phyloP scores from a whole-genome alignment of 2,113 vertebrate species.

The Sebastes schlegelii region DNA sequence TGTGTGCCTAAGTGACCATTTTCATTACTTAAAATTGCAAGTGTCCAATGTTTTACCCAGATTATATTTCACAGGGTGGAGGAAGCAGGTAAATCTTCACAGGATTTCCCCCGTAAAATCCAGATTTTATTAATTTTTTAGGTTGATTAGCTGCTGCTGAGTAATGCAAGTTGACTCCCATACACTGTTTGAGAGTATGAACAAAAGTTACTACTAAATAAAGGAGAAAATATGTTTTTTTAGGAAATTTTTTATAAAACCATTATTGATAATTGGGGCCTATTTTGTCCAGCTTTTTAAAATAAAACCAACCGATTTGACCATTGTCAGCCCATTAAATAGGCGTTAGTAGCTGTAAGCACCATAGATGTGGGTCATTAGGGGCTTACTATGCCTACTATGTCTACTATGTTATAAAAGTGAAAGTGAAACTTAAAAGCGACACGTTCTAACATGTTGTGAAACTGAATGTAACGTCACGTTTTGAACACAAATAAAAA shows the following conservation, averaged over 20 bases:
- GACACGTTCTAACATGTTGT: too few species aligned
- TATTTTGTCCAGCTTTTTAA: not conserved
- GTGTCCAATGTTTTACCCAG: not conserved
- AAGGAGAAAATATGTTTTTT: too few species aligned
- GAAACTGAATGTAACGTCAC: too few species aligned
- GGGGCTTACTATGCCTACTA: too few species aligned
- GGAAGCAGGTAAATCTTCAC: fast-evolving
- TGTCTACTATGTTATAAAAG: too few species aligned
- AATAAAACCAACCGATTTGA: too few species aligned
- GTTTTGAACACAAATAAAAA: too few species aligned
- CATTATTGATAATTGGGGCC: not conserved
- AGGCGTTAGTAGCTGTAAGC: too few species aligned
- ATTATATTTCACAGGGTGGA: not conserved
- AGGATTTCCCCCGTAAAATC: not conserved
- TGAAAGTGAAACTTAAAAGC: too few species aligned
- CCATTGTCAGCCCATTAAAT: too few species aligned
- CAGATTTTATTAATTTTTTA: not conserved
- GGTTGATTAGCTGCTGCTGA: not conserved
- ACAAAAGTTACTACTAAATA: not conserved
- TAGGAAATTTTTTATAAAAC: not conserved
- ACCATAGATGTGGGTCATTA: too few species aligned
- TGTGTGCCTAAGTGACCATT: slow-evolving; percentile 30
- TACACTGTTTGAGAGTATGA: not conserved
- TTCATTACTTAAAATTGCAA: slow-evolving; percentile 46
- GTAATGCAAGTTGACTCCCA: not conserved